These are phyloP conservation scores for Scolopax bukidnonensis DNA, from an alignment of 2,797 vertebrate genomes.

Conservation along the genomic window DNA sequence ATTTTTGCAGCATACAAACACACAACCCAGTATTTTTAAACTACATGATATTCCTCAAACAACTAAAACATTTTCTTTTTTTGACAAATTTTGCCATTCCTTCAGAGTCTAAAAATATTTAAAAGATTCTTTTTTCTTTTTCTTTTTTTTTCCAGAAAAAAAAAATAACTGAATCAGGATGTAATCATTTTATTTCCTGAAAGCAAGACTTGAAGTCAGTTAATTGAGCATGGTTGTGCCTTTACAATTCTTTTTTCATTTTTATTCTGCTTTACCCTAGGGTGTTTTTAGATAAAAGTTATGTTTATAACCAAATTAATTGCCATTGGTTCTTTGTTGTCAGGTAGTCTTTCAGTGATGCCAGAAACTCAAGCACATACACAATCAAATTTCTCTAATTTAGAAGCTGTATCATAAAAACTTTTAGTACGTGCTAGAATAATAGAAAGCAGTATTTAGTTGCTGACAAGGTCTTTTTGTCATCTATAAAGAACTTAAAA, in stretches of 20 bases:
- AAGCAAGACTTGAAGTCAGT: neutral
- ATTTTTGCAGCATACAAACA: neutral
- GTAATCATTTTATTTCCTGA: neutral
- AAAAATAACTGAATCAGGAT: neutral
- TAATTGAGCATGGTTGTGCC: neutral
- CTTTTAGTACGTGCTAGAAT: constrained; percentile 4
- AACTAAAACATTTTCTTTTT: neutral
- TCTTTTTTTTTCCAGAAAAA: accelerated
- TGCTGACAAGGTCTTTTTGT: constrained; percentile 39
- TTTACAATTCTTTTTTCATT: neutral
- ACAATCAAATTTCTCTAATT: neutral
- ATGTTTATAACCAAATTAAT: neutral
- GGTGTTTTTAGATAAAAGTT: constrained; percentile 3
- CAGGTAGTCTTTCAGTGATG: neutral
- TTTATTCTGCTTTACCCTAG: neutral
- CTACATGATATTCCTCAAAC: neutral
- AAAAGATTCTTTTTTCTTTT: neutral
- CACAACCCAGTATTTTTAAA: neutral
- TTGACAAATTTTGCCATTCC: accelerated
- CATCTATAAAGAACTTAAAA: neutral
- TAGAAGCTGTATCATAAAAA: constrained; percentile 3
- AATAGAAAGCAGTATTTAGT: neutral
- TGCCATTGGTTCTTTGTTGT: neutral
- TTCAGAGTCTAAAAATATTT: neutral
- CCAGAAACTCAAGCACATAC: neutral